Percentiles rank a stretch among this genome's conserved stretches.
These are phyloP conservation scores for Diarsia brunnea DNA, from an alignment of 2,888 invertebrate species.

Conservation along the genomic window DNA sequence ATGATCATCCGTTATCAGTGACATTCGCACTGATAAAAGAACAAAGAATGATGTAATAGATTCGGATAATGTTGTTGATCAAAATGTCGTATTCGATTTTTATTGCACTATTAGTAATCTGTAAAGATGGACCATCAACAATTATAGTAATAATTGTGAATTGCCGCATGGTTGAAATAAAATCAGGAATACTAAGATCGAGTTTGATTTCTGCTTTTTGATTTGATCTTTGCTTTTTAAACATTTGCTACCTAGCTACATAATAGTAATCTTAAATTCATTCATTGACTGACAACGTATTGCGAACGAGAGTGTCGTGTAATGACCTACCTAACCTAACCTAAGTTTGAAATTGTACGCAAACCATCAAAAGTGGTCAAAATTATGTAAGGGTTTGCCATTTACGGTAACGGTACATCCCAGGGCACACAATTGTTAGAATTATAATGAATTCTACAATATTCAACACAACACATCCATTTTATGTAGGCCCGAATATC, in stretches of 20 bases:
- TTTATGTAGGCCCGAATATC: constrained; percentile 5
- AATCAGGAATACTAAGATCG: too few relatives aligned
- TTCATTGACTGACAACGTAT: neutral
- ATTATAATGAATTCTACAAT: neutral
- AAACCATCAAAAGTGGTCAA: neutral
- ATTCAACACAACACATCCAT: neutral
- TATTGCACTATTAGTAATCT: neutral
- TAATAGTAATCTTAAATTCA: neutral
- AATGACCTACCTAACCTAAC: too few relatives aligned
- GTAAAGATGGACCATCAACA: neutral
- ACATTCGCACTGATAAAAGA: constrained; percentile 38
- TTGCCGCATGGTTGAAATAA: neutral
- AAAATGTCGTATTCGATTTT: constrained; percentile 7
- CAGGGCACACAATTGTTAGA: neutral
- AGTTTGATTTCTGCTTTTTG: too few relatives aligned
- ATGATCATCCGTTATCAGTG: constrained; percentile 46
- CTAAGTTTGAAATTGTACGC: neutral
- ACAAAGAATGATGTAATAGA: constrained; percentile 41
- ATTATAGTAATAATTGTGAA: neutral
- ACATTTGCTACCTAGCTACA: neutral
- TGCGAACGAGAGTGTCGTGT: neutral
- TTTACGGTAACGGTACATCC: neutral
- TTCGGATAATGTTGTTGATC: constrained; percentile 13
- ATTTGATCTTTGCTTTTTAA: neutral
- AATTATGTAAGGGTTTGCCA: neutral